Percentiles rank a stretch among this genome's conserved stretches.
These are phyloP conservation scores for Melipona quadrifasciata DNA, from an alignment of 1,140 invertebrate genomes.

Conservation along the genomic window DNA sequence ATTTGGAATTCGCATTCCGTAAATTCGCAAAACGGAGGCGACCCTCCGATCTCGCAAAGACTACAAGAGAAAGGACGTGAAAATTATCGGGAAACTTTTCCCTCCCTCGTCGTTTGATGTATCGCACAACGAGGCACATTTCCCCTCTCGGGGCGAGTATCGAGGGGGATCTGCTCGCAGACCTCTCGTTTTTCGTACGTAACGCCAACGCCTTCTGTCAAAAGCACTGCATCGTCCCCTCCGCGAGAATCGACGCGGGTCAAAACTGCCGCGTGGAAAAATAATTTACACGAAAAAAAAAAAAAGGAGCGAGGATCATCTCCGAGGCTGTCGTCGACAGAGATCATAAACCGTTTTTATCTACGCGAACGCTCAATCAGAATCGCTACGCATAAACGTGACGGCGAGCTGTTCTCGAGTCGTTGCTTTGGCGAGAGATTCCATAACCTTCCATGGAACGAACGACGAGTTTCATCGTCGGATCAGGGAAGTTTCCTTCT, in stretches of 20 bases:
- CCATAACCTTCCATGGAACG: constrained; percentile 9
- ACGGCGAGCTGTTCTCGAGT: background rate
- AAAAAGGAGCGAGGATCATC: constrained; percentile 7
- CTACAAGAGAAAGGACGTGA: background rate
- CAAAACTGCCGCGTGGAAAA: constrained; percentile 8
- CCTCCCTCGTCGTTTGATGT: background rate
- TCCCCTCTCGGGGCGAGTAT: background rate
- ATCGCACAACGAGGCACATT: constrained; percentile 4
- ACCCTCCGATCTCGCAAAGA: background rate
- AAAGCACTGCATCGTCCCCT: constrained; percentile 28
- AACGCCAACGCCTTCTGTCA: constrained; percentile 53
- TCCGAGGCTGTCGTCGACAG: constrained; percentile 49
- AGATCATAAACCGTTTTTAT: constrained; percentile 47
- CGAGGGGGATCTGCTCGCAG: background rate
- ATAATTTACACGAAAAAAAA: constrained; percentile 37
- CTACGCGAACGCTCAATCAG: constrained; percentile 25
- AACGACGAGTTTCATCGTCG: constrained; percentile 7
- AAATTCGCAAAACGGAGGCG: background rate
- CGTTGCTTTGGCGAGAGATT: constrained; percentile 18
- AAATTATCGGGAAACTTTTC: background rate
- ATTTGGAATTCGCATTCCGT: too few species aligned
- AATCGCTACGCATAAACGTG: too few species aligned
- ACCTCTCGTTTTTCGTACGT: constrained; percentile 33
- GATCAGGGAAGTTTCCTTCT: constrained; percentile 26
- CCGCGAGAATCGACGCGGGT: background rate